Evolutionary conservation across 2,113 vertebrate species (phyloP).

Genomic region (Mellivora capensis): DNA sequence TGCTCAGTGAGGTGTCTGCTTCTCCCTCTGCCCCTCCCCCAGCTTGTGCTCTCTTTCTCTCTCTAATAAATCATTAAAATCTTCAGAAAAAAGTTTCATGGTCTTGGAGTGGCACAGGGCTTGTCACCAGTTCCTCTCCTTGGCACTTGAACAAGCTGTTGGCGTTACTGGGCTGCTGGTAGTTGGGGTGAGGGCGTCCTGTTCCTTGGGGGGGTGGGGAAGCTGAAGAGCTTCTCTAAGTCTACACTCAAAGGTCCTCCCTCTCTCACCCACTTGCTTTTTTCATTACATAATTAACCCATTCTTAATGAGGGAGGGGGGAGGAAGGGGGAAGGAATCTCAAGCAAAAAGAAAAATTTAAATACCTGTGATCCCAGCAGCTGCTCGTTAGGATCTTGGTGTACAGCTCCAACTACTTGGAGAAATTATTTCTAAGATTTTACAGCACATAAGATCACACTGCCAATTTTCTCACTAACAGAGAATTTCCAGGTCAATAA

Average conservation of each 20-base stretch:
- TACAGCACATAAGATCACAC: neutral
- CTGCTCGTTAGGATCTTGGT: neutral
- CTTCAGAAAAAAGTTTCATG: neutral
- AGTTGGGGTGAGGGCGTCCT: neutral
- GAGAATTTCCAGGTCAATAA: neutral
- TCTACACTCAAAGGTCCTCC: neutral
- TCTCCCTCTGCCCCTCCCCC: neutral
- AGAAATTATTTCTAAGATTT: neutral
- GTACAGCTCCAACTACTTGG: neutral
- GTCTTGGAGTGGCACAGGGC: neutral
- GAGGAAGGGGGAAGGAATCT: neutral
- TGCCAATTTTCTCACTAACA: neutral
- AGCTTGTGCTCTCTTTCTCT: neutral
- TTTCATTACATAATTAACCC: neutral
- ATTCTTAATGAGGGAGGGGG: neutral
- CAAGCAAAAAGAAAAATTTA: neutral
- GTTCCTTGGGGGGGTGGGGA: accelerated
- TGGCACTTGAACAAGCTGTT: neutral
- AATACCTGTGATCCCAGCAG: neutral
- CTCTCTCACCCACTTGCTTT: neutral
- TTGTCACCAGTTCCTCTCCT: neutral
- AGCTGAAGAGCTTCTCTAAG: neutral
- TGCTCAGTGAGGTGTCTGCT: neutral
- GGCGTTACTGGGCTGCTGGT: neutral
- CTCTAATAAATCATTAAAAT: neutral